Conservation (phyloP, 2,797 vertebrate species). For the Rhadinocentrus ornatus region DNA sequence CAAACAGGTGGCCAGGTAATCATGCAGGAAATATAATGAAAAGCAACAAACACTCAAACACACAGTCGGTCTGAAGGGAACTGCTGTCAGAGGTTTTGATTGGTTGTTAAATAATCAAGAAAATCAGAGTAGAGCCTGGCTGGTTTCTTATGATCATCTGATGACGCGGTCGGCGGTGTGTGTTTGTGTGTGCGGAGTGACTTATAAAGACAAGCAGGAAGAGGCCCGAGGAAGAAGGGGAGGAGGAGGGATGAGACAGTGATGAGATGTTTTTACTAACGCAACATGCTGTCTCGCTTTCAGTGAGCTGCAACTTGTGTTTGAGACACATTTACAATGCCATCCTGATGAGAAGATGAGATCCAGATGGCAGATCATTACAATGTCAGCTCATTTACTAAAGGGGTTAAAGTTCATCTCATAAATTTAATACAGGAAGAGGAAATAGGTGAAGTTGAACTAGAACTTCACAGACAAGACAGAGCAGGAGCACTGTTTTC, state of each 20-base stretch:
- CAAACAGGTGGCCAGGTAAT: slow-evolving; percentile 45
- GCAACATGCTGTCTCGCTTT: not conserved
- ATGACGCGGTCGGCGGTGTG: not conserved
- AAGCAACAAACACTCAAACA: slow-evolving; percentile 26
- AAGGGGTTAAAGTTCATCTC: slow-evolving; percentile 41
- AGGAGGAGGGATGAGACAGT: not conserved
- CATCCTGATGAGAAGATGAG: slow-evolving; percentile 39
- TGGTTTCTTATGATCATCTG: slow-evolving; percentile 24
- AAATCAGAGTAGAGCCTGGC: slow-evolving; percentile 38
- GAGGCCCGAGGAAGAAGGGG: slow-evolving; percentile 8
- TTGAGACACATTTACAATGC: slow-evolving; percentile 10
- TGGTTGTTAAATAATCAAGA: slow-evolving; percentile 41
- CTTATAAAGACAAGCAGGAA: slow-evolving; percentile 13
- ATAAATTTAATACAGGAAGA: slow-evolving; percentile 17
- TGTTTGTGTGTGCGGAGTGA: not conserved
- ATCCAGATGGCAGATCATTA: slow-evolving; percentile 43
- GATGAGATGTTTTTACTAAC: not conserved
- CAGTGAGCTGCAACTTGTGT: slow-evolving; percentile 1
- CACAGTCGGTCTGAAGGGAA: slow-evolving; percentile 38
- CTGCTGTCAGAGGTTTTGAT: slow-evolving; percentile 45
- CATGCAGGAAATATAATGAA: slow-evolving; percentile 43
- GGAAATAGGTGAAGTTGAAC: slow-evolving; percentile 16
- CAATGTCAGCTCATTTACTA: slow-evolving; percentile 46
- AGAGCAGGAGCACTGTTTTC: slow-evolving; percentile 5
- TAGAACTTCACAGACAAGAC: slow-evolving; percentile 16